Conservation (phyloP, 2,113 vertebrate species). For the Aythya baeri region DNA sequence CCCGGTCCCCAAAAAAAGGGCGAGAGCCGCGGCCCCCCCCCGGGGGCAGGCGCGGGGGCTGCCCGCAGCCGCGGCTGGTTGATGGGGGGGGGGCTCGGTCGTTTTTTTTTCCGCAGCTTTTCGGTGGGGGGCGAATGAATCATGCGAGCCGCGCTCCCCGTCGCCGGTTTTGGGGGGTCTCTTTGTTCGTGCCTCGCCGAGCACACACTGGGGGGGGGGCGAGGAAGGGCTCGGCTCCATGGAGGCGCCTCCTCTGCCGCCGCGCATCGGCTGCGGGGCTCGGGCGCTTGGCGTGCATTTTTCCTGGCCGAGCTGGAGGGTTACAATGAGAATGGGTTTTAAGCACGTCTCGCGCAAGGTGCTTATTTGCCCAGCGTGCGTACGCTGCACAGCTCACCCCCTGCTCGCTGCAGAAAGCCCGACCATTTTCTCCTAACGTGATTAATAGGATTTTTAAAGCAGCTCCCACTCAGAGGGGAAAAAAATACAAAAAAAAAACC, state of each 20-base stretch:
- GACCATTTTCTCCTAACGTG: not conserved
- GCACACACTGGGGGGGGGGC: not conserved
- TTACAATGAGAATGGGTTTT: conserved; percentile 31
- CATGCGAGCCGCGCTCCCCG: conserved; percentile 52
- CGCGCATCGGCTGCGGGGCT: not conserved
- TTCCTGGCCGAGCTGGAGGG: not conserved
- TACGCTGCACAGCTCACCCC: not conserved
- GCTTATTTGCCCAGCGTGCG: conserved; percentile 41
- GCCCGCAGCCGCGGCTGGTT: not conserved
- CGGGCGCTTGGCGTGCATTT: not conserved
- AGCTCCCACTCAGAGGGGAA: not conserved
- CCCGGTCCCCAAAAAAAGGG: no score
- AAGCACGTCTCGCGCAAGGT: conserved; percentile 32
- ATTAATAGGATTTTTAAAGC: conserved; percentile 17
- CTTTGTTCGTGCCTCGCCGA: conserved; percentile 38
- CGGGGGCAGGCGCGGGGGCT: not conserved
- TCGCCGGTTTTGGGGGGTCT: conserved; percentile 22
- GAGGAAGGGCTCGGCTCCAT: conserved; percentile 16
- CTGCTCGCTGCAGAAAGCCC: not conserved
- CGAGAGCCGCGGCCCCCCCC: no score
- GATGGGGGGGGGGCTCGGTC: not conserved
- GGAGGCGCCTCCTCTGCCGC: conserved; percentile 40
- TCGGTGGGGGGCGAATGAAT: conserved; percentile 42
- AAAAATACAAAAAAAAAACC: no score
- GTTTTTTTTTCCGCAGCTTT: not conserved